Base-by-base conservation (phyloP, 2,797 vertebrate genomes). In the Enteromius viviparus region DNA sequence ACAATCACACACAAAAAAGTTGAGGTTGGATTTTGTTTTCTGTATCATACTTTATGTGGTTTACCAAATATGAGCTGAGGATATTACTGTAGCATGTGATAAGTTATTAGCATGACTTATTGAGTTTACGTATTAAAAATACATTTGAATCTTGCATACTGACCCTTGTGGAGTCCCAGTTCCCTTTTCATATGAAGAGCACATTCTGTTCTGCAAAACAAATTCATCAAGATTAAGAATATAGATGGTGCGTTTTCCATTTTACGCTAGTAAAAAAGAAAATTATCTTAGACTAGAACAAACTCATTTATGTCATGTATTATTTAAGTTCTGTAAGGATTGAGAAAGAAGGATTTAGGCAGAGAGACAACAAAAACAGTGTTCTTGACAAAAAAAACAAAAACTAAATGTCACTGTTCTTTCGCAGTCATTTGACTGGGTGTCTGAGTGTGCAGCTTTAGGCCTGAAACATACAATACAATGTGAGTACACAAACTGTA, bases 261-360 rank as follows among this genome's bases (percentile, higher is more conserved):
- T 3, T 11, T 17, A 32, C n/a, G 11, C n/a, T 65, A 11, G 49
- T 49, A 45, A 51, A 32, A 7, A 78, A 78, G 42, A 34, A 49
- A 65, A 65, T 65, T 21, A 65, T 62, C 60, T 66, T 45, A 17
- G 62, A 78, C 9, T 34, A 76, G 74, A 76, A 76, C 23, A 40
- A 58, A 62, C 45, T 66, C 62, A 65, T 15, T 65, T 60, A 23
- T 64, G 45, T 78, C 62, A 78, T 66, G 49, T 23, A 66, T 51
- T 51, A 66, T 66, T 66, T 66, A 78, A 42, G 65, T 14, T n/a
- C 40, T 80, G 32, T 14, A n/a, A 49, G 32, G 47, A 47, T 29
- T 10, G 45, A 34, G 12, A 34, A 32, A 40, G 10, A 69, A 29
- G 19, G 14, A 69, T 21, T n/a, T n/a, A n/a, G 51, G 8, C 51